These are phyloP conservation scores for Ariopsis seemanni DNA, from an alignment of 2,113 vertebrate genomes.

Conservation along the genomic window DNA sequence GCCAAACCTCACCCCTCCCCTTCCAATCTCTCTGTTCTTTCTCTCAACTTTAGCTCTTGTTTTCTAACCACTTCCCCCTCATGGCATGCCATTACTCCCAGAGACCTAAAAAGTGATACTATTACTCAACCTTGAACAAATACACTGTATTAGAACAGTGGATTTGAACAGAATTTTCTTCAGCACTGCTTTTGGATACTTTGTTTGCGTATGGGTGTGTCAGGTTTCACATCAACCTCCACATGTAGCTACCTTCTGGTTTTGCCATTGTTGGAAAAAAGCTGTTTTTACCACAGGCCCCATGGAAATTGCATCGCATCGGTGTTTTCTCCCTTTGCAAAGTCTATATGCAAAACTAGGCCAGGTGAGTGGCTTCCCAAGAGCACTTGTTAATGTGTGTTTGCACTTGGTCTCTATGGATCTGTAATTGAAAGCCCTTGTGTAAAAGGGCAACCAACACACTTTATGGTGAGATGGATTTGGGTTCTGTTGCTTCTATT, in stretches of 20 bases:
- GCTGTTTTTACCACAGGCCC: background rate
- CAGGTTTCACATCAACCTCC: background rate
- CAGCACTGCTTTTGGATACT: background rate
- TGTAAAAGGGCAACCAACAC: background rate
- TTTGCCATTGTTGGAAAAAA: background rate
- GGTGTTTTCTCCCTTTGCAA: background rate
- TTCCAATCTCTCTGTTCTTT: background rate
- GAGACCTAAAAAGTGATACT: background rate
- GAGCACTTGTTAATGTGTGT: conserved; percentile 27
- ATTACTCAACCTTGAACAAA: background rate
- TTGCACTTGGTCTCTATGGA: conserved; percentile 11
- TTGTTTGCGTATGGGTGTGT: conserved; percentile 17
- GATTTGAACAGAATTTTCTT: background rate
- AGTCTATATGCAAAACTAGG: background rate
- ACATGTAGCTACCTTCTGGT: background rate
- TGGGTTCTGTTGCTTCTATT: background rate
- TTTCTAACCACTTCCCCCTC: background rate
- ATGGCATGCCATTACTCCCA: background rate
- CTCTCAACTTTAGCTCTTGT: background rate
- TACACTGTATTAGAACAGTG: background rate
- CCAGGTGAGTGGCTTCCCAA: conserved; percentile 21
- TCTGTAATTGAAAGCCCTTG: background rate
- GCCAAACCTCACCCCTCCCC: too few relatives aligned
- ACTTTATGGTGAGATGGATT: background rate
- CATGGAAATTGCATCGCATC: background rate